Evolutionary conservation across 2,113 vertebrate genomes (phyloP).

Genomic region (Ranitomeya variabilis): DNA sequence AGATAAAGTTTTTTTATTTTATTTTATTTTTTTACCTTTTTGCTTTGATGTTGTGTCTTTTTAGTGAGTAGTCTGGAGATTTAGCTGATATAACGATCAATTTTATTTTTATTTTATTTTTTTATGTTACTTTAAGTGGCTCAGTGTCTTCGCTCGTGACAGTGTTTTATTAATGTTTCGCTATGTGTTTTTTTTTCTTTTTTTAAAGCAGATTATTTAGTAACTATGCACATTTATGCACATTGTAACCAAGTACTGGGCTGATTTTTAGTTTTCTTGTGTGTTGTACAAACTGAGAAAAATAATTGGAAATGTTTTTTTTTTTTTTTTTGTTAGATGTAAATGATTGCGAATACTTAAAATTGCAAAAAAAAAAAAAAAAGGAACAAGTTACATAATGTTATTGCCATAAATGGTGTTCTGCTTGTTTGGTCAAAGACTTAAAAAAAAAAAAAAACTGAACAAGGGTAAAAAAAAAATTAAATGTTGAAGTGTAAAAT

Average conservation of each 20-base stretch:
- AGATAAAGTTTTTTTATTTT: neutral
- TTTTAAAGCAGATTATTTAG: constrained; percentile 78
- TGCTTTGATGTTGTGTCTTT: constrained; percentile 93
- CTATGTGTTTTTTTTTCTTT: constrained; percentile 74
- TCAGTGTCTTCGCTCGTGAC: constrained; percentile 77
- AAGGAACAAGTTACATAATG: constrained; percentile 78
- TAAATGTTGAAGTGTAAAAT: constrained; percentile 42
- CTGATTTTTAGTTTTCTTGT: constrained; percentile 75
- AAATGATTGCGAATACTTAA: constrained; percentile 71
- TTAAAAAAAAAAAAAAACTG: constrained; percentile 65
- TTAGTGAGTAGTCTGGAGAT: constrained; percentile 79
- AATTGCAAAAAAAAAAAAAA: constrained; percentile 58
- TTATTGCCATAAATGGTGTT: constrained; percentile 90
- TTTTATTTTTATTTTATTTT: constrained; percentile 72
- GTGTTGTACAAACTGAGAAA: constrained; percentile 75
- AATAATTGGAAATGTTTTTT: neutral
- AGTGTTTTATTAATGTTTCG: constrained; percentile 76
- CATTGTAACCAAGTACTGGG: constrained; percentile 90
- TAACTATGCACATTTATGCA: constrained; percentile 80
- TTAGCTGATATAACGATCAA: constrained; percentile 77
- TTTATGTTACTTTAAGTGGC: constrained; percentile 78
- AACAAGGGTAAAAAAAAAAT: constrained; percentile 73
- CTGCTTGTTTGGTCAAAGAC: constrained; percentile 76
- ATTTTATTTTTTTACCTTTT: constrained; percentile 67
- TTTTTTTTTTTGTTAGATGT: constrained; percentile 80